These are phyloP conservation scores for Austrolebias charrua DNA, from an alignment of 2,797 vertebrate genomes.

Conservation along the genomic window DNA sequence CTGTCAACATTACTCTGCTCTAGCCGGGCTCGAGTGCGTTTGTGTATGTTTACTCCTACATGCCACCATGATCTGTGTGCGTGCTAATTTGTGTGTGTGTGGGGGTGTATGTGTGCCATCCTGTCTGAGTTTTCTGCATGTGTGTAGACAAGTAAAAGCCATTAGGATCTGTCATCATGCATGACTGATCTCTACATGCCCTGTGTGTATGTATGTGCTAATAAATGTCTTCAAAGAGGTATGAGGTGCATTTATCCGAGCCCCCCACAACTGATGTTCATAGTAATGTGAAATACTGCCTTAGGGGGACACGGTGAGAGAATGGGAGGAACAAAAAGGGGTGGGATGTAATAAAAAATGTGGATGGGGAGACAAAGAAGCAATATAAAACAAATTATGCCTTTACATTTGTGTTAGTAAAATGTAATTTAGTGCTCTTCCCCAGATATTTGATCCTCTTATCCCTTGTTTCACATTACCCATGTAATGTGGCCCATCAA, in stretches of 20 bases:
- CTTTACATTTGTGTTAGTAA: slow-evolving; percentile 21
- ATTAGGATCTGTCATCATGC: slow-evolving; percentile 56
- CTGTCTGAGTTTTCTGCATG: slow-evolving; percentile 27
- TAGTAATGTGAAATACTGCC: slow-evolving; percentile 71
- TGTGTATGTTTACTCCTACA: slow-evolving; percentile 17
- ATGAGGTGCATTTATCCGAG: slow-evolving; percentile 58
- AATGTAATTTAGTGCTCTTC: slow-evolving; percentile 2
- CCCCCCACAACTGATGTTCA: slow-evolving; percentile 66
- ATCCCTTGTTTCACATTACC: neutral
- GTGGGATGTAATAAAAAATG: slow-evolving; percentile 14
- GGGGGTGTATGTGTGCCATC: neutral
- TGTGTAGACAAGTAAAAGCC: slow-evolving; percentile 49
- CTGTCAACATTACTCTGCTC: slow-evolving; percentile 70
- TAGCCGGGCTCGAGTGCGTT: slow-evolving; percentile 39
- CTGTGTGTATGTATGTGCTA: slow-evolving; percentile 37
- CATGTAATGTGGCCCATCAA: neutral
- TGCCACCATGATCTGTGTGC: slow-evolving; percentile 21
- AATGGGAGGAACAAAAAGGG: neutral
- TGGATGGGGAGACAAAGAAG: slow-evolving; percentile 36
- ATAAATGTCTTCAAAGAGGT: slow-evolving; percentile 48
- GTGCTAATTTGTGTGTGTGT: neutral
- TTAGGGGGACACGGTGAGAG: slow-evolving; percentile 53
- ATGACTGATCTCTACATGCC: slow-evolving; percentile 44
- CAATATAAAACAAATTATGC: slow-evolving; percentile 30
- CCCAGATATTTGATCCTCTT: neutral